Evolutionary conservation across 2,797 vertebrate species (phyloP).

Genomic region (Chanos chanos): DNA sequence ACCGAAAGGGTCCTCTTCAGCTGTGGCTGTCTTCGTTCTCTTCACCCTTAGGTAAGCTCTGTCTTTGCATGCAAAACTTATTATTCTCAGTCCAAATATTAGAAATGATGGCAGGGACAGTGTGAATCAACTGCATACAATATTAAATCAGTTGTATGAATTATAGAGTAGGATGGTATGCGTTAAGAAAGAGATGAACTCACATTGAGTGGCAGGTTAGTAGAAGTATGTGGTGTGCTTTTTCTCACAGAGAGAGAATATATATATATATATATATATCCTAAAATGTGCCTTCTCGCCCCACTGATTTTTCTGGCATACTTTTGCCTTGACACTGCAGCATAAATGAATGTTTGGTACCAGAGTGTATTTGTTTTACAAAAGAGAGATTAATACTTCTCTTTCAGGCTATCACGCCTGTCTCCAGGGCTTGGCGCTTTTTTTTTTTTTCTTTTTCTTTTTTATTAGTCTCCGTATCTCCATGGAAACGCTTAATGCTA

Average conservation of each 20-base stretch:
- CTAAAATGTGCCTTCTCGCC: too few species aligned
- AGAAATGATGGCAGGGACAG: constrained; percentile 20
- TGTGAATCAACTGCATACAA: constrained; percentile 19
- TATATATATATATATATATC: too few species aligned
- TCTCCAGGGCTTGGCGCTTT: constrained; percentile 43
- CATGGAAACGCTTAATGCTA: constrained; percentile 58
- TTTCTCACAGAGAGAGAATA: too few species aligned
- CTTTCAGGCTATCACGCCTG: constrained; percentile 28
- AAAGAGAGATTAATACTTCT: constrained; percentile 54
- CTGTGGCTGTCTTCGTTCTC: too few species aligned
- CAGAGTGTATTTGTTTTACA: constrained; percentile 41
- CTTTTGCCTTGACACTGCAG: too few species aligned
- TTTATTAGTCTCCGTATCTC: constrained; percentile 56
- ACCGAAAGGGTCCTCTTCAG: too few species aligned
- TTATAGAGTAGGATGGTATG: constrained; percentile 41
- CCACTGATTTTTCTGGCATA: too few species aligned
- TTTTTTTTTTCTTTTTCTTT: constrained; percentile 21
- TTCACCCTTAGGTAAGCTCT: too few species aligned
- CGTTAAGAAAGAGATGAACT: constrained; percentile 48
- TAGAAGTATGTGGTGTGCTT: neutral
- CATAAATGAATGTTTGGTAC: constrained; percentile 32
- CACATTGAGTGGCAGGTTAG: constrained; percentile 24
- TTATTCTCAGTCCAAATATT: too few species aligned
- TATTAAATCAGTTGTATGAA: constrained; percentile 42
- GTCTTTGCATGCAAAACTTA: too few species aligned